These are phyloP conservation scores for Zapornia atra DNA, from an alignment of 2,113 vertebrate species.

Conservation along the genomic window DNA sequence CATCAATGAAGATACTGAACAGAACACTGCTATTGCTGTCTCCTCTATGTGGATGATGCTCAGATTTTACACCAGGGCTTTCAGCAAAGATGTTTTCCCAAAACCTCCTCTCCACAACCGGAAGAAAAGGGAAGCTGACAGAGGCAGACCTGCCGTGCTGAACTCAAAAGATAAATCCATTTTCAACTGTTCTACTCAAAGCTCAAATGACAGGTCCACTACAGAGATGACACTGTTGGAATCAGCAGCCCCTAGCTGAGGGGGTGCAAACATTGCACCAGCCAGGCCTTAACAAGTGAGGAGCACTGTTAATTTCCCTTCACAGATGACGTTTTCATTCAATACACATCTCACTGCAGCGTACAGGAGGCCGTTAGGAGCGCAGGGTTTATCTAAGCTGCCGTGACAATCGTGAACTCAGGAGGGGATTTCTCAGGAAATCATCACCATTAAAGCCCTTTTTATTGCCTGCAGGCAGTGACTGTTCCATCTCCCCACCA, in stretches of 20 bases:
- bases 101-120: not conserved
- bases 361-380: not conserved
- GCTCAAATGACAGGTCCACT: not conserved
- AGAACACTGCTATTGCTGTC: not conserved
- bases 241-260: not conserved
- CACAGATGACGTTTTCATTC: not conserved
- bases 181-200: not conserved
- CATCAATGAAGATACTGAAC: too few species aligned
- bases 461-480: not conserved
- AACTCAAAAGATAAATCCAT: not conserved
- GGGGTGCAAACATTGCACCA: not conserved
- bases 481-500: not conserved
- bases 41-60: not conserved
- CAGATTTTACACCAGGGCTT: accelerated
- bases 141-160: not conserved
- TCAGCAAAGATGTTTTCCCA: not conserved
- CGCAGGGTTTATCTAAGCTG: not conserved
- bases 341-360: not conserved
- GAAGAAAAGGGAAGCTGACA: not conserved
- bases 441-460: not conserved
- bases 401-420: not conserved
- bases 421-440: not conserved
- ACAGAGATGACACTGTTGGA: not conserved
- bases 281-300: not conserved
- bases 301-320: not conserved